Conservation (phyloP, 2,888 invertebrate genomes). For the Spicauda simplicius region DNA sequence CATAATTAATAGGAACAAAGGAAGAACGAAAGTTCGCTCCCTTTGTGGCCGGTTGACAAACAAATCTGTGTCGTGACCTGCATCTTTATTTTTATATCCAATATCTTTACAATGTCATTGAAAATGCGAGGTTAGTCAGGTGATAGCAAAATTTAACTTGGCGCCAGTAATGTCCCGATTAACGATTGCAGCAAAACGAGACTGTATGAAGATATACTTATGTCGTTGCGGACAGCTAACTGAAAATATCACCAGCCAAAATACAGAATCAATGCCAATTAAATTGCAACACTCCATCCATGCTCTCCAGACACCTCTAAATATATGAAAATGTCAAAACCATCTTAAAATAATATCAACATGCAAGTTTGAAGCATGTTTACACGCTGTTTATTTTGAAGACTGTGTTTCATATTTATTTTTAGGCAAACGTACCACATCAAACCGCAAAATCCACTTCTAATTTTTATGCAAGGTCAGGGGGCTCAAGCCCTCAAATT, state of each 20-base stretch:
- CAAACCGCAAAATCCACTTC: too few species aligned
- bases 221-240: conserved; percentile 8
- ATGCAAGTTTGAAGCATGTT: not conserved
- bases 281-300: conserved; percentile 31
- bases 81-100: conserved; percentile 35
- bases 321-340: conserved; percentile 34
- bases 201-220: conserved; percentile 43
- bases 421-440: not conserved
- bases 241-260: conserved; percentile 32
- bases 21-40: conserved; percentile 7
- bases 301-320: conserved; percentile 41
- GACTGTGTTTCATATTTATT: not conserved
- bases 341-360: conserved; percentile 26
- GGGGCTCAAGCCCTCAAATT: too few species aligned
- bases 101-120: conserved; percentile 39
- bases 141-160: conserved; percentile 59
- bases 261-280: conserved; percentile 47
- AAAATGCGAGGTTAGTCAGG: conserved; percentile 47
- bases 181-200: conserved; percentile 51
- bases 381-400: conserved; percentile 2
- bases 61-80: conserved; percentile 12
- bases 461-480: too few species aligned
- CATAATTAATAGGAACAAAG: conserved; percentile 7
- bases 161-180: conserved; percentile 53
- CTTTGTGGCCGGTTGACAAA: conserved; percentile 16